These are phyloP conservation scores for Drosophila nigrodunni DNA, from an alignment of 1,140 invertebrate species.

Conservation along the genomic window DNA sequence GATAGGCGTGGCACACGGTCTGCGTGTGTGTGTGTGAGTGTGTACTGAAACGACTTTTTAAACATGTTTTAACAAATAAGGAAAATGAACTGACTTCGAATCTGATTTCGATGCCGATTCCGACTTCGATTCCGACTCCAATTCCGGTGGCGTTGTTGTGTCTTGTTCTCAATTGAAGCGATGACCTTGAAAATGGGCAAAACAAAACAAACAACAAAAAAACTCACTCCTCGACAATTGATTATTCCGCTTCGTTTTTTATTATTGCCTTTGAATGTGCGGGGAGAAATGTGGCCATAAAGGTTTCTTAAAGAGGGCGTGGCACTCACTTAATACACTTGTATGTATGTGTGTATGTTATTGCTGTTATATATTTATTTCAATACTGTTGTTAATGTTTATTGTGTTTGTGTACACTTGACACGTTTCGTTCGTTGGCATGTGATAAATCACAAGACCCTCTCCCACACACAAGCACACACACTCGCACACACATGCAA, in stretches of 20 bases:
- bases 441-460: conserved; percentile 68
- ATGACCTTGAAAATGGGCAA: conserved; percentile 33
- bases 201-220: conserved; percentile 14
- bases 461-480: conserved; percentile 4
- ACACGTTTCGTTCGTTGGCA: conserved; percentile 72
- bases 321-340: conserved; percentile 9
- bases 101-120: not conserved
- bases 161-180: conserved; percentile 11
- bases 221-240: conserved; percentile 21
- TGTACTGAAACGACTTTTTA: conserved; percentile 40
- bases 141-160: not conserved
- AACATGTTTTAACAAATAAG: conserved; percentile 24
- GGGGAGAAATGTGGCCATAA: conserved; percentile 1
- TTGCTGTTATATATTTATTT: conserved; percentile 57
- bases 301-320: conserved; percentile 20
- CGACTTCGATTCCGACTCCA: not conserved
- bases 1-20: conserved; percentile 19
- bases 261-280: conserved; percentile 11
- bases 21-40: not conserved
- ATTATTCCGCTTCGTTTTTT: conserved; percentile 25
- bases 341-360: not conserved
- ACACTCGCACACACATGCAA: conserved; percentile 6
- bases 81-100: not conserved
- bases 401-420: conserved; percentile 73
- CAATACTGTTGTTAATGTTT: conserved; percentile 71